These are phyloP conservation scores for Tetragnatha versicolor DNA, from an alignment of 1,140 invertebrate species.

Conservation along the genomic window DNA sequence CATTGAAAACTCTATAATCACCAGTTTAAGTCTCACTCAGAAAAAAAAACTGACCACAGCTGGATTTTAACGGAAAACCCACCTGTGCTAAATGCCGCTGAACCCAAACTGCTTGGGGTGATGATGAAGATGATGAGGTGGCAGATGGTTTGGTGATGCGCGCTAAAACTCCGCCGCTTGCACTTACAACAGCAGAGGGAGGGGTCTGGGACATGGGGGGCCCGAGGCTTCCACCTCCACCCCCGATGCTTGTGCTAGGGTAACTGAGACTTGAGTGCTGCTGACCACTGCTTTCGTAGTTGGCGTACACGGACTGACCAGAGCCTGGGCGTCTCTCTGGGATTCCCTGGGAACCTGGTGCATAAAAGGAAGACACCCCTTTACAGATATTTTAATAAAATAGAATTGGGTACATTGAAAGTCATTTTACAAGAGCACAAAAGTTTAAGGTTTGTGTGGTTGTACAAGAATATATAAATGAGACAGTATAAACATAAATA, in stretches of 20 bases:
- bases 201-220: conserved; percentile 71
- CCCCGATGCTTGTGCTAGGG: conserved; percentile 73
- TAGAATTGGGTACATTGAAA: no score
- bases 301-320: conserved; percentile 74
- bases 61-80: no score
- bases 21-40: no score
- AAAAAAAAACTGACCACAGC: no score
- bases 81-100: conserved; percentile 58
- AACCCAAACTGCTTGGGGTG: conserved; percentile 57
- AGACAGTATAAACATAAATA: no score
- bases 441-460: no score
- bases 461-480: no score
- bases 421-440: no score
- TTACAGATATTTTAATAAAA: no score
- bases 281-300: conserved; percentile 71
- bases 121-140: conserved; percentile 54
- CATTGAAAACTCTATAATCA: no score
- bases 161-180: conserved; percentile 60
- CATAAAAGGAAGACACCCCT: no score
- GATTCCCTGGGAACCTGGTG: conserved; percentile 47
- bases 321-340: conserved; percentile 68
- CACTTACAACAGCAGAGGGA: conserved; percentile 59
- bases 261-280: conserved; percentile 69
- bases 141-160: conserved; percentile 57
- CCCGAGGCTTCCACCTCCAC: no score